Percentiles rank a stretch among this genome's conserved stretches.
phyloP scores from a whole-genome alignment of 2,113 vertebrate species.

The Chaetodon trifascialis region DNA sequence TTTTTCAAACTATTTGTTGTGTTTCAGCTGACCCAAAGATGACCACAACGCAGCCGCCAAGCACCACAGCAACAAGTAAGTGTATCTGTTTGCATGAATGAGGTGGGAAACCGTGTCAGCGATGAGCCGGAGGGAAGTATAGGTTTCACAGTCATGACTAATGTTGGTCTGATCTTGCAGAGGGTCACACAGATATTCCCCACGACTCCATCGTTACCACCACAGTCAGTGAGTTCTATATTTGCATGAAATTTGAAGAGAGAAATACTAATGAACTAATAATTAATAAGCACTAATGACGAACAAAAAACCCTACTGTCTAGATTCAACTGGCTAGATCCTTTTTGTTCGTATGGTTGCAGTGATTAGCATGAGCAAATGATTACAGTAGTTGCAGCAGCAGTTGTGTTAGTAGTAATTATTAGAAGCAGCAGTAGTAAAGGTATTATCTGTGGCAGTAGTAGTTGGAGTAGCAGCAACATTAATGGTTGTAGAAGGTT shows the following conservation, averaged over 20 bases:
- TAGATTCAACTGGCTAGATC: background rate
- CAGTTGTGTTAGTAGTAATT: background rate
- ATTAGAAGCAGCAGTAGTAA: background rate
- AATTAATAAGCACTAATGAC: background rate
- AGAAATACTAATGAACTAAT: background rate
- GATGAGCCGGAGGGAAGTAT: background rate
- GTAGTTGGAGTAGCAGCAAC: background rate
- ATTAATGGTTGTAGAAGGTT: background rate
- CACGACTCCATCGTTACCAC: background rate
- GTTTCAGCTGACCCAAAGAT: slow-evolving; percentile 45
- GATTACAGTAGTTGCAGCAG: background rate
- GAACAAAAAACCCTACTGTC: background rate
- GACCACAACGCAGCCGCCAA: background rate
- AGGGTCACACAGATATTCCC: background rate
- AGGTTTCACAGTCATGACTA: background rate
- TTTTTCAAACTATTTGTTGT: slow-evolving; percentile 4
- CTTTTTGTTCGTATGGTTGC: background rate
- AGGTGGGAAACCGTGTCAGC: background rate
- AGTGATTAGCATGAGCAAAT: background rate
- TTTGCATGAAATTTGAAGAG: slow-evolving; percentile 2
- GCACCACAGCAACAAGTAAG: slow-evolving; percentile 15
- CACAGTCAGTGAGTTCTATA: slow-evolving; percentile 30
- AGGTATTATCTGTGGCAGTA: background rate
- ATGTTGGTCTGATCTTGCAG: slow-evolving; percentile 40
- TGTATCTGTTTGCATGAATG: background rate